These are phyloP conservation scores for Potamarius usumacintae DNA, from an alignment of 2,113 vertebrate species.

Conservation along the genomic window DNA sequence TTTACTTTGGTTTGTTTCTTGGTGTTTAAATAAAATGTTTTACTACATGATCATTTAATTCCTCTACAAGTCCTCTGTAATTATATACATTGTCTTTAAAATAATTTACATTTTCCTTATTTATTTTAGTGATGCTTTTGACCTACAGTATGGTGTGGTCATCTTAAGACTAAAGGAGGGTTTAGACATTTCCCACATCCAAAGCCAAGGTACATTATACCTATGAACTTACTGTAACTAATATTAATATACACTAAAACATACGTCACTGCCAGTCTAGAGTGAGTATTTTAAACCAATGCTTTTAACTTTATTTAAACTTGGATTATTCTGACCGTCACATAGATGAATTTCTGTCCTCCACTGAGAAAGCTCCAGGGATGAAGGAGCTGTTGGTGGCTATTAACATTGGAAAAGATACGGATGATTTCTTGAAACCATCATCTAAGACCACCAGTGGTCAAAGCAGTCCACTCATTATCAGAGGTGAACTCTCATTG, in stretches of 20 bases:
- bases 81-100: background rate
- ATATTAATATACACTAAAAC: background rate
- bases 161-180: slow-evolving; percentile 90
- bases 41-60: background rate
- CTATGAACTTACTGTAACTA: background rate
- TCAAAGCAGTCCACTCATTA: slow-evolving; percentile 74
- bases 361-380: slow-evolving; percentile 84
- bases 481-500: slow-evolving; percentile 76
- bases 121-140: slow-evolving; percentile 87
- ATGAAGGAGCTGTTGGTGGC: slow-evolving; percentile 82
- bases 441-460: slow-evolving; percentile 74
- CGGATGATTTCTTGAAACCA: slow-evolving; percentile 78
- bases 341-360: slow-evolving; percentile 83
- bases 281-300: background rate
- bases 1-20: background rate
- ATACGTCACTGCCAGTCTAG: background rate
- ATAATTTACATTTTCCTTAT: background rate
- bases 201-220: slow-evolving; percentile 80
- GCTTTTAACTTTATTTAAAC: background rate
- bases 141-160: slow-evolving; percentile 89
- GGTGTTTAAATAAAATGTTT: background rate
- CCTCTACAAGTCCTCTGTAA: background rate
- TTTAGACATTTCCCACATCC: slow-evolving; percentile 93
- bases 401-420: slow-evolving; percentile 79
- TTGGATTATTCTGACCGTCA: slow-evolving; percentile 1